These are phyloP conservation scores for Leucopsar rothschildi DNA, from an alignment of 2,113 vertebrate species.

Conservation along the genomic window DNA sequence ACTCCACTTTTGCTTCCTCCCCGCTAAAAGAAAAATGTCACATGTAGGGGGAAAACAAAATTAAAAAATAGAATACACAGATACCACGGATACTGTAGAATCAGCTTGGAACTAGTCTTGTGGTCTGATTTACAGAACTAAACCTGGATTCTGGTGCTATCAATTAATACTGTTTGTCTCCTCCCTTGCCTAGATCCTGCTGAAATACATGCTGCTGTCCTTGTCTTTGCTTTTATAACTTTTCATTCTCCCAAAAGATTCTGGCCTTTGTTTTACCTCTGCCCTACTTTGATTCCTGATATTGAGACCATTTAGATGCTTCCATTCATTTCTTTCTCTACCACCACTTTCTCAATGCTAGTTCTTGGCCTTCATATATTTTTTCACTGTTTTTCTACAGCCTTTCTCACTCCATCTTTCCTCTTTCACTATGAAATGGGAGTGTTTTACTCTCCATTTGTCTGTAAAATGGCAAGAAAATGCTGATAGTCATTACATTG, in stretches of 20 bases:
- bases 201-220: background rate
- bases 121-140: background rate
- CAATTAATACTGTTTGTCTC: background rate
- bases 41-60: background rate
- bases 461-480: background rate
- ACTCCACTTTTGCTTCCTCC: background rate
- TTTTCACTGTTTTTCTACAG: background rate
- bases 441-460: background rate
- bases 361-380: background rate
- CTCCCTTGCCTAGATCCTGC: background rate
- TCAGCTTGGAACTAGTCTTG: background rate
- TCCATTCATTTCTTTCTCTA: background rate
- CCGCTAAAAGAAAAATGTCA: background rate
- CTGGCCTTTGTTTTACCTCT: background rate
- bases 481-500: background rate
- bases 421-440: background rate
- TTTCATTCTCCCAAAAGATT: background rate
- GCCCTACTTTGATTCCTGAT: background rate
- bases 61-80: fast-evolving
- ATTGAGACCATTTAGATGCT: background rate
- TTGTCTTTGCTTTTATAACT: background rate
- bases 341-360: background rate
- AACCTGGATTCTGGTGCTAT: background rate
- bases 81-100: background rate
- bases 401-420: background rate